Evolutionary conservation across 2,888 invertebrate genomes (phyloP), one percentile per base, ranked within the genome.

Genomic region (Parapristionchus giblindavisi): DNA sequence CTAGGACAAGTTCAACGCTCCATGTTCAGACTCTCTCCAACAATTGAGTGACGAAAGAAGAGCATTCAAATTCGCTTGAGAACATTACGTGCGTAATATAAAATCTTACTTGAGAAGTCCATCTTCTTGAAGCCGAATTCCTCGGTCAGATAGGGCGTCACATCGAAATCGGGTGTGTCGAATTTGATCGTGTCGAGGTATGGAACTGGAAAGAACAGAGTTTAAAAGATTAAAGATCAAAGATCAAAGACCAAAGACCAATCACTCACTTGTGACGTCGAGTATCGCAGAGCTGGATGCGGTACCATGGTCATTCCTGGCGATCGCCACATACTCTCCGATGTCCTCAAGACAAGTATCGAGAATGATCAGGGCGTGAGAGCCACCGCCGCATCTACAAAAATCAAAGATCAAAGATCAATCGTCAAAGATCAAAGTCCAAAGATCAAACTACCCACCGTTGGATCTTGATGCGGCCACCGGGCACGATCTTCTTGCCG

Each of bases 401-500:
- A 34, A 11, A 32, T 27, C 8, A 3, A 3, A 56, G 3, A 56
- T 8, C 56, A 14, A 4, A 11, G 5, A 27, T 56, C 4, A n/a
- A 27, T 17, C 17, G 27, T 56, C 6, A 27, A 29, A 29, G 6
- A 8, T 3, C 24, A 4, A 17, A 38, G 36, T 34, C 5, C n/a
- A 36, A 61, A 36, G 38, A 61, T 14, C 21, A 40, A 38, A 27
- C 40, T 5, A 65, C 63, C 14, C 21, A 68, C 51, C 61, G 81
- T 80, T 90, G 89, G 75, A 89, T 88, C 70, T 85, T 87, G 66
- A 89, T 87, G 76, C 89, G 85, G 78, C 89, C 89, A 77, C 89
- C 89, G 36, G 89, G 88, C 65, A 86, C 76, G 63, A 90, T 88
- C 75, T 88, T 88, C 78, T 88, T 88, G 34, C 89, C 89, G 83